A percentile compares a stretch with the other conserved stretches of the same genome.
phyloP scores from a whole-genome alignment of 1,140 invertebrate genomes.

The Papilio aristodemus region DNA sequence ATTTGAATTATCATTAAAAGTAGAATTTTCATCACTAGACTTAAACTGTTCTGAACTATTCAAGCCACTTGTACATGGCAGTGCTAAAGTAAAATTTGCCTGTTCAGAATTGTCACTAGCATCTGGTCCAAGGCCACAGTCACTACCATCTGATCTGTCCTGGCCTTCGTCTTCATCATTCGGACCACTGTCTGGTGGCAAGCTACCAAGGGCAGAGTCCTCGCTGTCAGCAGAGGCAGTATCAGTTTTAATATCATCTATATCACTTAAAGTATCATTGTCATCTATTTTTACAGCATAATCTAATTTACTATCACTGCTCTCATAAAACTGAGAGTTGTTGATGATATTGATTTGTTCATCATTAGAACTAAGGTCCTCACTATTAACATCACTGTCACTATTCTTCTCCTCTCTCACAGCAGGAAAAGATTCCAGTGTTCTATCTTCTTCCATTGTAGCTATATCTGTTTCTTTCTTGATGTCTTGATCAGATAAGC shows the following conservation, averaged over 20 bases:
- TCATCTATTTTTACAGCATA: slow-evolving; percentile 76
- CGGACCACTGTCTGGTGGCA: slow-evolving; percentile 63
- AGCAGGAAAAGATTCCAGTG: slow-evolving; percentile 50
- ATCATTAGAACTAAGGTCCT: slow-evolving; percentile 66
- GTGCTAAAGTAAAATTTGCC: slow-evolving; percentile 60
- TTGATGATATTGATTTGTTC: slow-evolving; percentile 67
- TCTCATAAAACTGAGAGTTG: slow-evolving; percentile 77
- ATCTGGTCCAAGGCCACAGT: slow-evolving; percentile 88
- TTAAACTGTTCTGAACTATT: slow-evolving; percentile 75
- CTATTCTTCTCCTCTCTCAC: slow-evolving; percentile 65
- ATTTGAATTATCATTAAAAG: slow-evolving; percentile 38
- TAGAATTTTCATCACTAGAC: slow-evolving; percentile 36
- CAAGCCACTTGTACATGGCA: slow-evolving; percentile 60
- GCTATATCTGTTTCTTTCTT: slow-evolving; percentile 40
- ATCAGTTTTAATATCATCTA: slow-evolving; percentile 79
- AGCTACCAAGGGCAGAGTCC: slow-evolving; percentile 77
- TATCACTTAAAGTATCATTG: slow-evolving; percentile 77
- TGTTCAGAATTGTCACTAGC: slow-evolving; percentile 79
- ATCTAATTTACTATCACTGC: slow-evolving; percentile 74
- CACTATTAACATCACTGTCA: slow-evolving; percentile 73
- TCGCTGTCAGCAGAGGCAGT: slow-evolving; percentile 78
- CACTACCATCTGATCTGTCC: slow-evolving; percentile 87
- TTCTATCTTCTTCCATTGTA: slow-evolving; percentile 44
- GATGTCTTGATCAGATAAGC: slow-evolving; percentile 18
- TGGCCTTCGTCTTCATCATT: slow-evolving; percentile 74